Evolutionary conservation across 2,113 vertebrate species (phyloP), one percentile per base, ranked within the genome.

Genomic region (Apeltes quadracus): DNA sequence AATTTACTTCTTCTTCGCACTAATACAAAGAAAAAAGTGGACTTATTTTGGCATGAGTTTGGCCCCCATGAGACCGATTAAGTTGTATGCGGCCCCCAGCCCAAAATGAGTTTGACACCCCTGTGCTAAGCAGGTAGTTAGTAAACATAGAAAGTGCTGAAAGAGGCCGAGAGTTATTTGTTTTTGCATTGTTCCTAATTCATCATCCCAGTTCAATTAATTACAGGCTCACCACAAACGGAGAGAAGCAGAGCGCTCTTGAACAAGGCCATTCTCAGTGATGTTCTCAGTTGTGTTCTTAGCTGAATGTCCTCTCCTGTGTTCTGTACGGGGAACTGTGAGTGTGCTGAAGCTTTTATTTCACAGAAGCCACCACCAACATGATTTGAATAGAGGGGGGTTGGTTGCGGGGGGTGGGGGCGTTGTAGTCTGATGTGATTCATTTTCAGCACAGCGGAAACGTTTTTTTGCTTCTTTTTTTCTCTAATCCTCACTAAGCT

Each of bases 171-270:
- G n/a, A n/a, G n/a, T n/a, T n/a, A n/a, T n/a, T n/a, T n/a, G n/a
- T n/a, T n/a, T n/a, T n/a, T n/a, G n/a, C n/a, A n/a, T n/a, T n/a
- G n/a, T 16, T 53, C 0, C 2, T 18, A 5, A 27, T 20, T 20
- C 6, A 51, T 34, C 0, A 15, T 48, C 5, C 32, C 4, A 36
- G 25, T 15, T 44, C 0, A 25, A n/a, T n/a, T 8, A 1, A 53
- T 43, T n/a, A 15, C 15, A 27, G 20, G 64, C 87, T 87, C 85
- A 94, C 93, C 89, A 50, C 32, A 68, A 9, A 85, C 43, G 23
- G 83, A 66, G 58, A 92, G 23, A 56, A 92, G 18, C 61, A 91
- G 9, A 8, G 71, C 29, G n/a, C 87, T 75, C 27, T 29, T 82
- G 25, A 87, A 20, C 14, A 23, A 55, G 25, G 79, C 76, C 91